Evolutionary conservation across 2,797 vertebrate genomes (phyloP).

Genomic region (Dryobates pubescens): DNA sequence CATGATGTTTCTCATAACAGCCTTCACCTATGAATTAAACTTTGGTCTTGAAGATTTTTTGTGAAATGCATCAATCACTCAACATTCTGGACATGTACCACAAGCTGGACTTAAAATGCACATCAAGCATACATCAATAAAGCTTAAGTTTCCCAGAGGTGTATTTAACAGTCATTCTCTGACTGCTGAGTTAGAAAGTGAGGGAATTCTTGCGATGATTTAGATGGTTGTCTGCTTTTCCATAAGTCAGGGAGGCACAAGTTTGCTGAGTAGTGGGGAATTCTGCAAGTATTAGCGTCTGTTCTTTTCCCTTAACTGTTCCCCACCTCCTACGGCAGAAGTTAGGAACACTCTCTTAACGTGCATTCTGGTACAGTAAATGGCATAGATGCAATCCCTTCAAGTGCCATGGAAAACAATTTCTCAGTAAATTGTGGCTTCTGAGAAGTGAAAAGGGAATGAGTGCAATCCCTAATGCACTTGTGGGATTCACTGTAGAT

Average conservation of each 20-base stretch:
- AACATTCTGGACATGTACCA: conserved; percentile 20
- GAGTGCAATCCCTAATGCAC: not conserved
- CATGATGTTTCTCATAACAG: not conserved
- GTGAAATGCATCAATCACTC: not conserved
- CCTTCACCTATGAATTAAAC: not conserved
- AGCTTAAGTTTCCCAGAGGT: conserved; percentile 45
- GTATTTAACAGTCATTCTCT: conserved; percentile 6
- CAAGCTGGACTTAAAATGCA: conserved; percentile 23
- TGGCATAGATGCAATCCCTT: not conserved
- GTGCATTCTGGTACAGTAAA: not conserved
- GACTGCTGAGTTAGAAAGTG: conserved; percentile 45
- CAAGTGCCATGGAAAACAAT: not conserved
- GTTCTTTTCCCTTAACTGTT: conserved; percentile 8
- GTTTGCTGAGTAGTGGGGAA: conserved; percentile 37
- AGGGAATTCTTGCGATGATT: conserved; percentile 49
- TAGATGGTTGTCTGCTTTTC: conserved; percentile 35
- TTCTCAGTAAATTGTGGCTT: not conserved
- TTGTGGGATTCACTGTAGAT: not conserved
- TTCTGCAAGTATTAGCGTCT: conserved; percentile 17
- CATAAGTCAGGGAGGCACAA: conserved; percentile 10
- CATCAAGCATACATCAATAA: conserved; percentile 25
- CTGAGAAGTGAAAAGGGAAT: not conserved
- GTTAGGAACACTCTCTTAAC: not conserved
- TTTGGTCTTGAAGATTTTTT: conserved; percentile 1
- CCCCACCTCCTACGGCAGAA: not conserved